Conservation (phyloP, 2,113 vertebrate genomes). For the Mormoops blainvillei region DNA sequence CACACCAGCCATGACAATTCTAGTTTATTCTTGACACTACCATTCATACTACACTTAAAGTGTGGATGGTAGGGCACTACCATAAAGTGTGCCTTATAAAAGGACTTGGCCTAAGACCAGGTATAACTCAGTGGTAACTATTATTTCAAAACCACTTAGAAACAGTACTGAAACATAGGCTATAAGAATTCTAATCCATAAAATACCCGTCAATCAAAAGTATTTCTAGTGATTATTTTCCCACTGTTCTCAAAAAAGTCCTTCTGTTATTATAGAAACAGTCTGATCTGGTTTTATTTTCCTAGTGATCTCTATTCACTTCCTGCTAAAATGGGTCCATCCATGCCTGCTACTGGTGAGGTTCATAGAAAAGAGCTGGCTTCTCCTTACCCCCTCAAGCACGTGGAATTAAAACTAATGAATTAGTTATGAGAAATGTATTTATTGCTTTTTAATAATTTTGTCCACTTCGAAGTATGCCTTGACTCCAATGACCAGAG, state of each 20-base stretch:
- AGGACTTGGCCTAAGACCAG: not conserved
- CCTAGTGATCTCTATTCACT: not conserved
- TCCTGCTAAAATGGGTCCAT: not conserved
- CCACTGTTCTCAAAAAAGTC: not conserved
- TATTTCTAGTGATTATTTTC: not conserved
- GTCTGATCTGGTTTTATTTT: not conserved
- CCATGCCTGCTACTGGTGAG: not conserved
- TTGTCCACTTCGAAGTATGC: not conserved
- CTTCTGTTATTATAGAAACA: conserved; percentile 8
- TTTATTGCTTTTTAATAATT: conserved; percentile 14
- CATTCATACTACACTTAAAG: no score
- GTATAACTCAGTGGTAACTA: not conserved
- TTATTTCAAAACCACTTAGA: not conserved
- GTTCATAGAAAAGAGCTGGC: not conserved
- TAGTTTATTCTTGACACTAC: not conserved
- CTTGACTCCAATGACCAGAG: not conserved
- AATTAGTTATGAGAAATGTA: not conserved
- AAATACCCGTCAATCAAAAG: not conserved
- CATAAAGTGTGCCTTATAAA: not conserved
- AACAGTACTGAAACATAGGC: not conserved
- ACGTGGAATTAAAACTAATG: conserved; percentile 4
- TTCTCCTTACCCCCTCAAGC: not conserved
- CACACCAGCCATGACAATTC: no score
- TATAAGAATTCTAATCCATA: not conserved
- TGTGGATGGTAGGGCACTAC: not conserved